Base-by-base conservation (phyloP, 1,140 invertebrate species). In the Procambarus clarkii region DNA sequence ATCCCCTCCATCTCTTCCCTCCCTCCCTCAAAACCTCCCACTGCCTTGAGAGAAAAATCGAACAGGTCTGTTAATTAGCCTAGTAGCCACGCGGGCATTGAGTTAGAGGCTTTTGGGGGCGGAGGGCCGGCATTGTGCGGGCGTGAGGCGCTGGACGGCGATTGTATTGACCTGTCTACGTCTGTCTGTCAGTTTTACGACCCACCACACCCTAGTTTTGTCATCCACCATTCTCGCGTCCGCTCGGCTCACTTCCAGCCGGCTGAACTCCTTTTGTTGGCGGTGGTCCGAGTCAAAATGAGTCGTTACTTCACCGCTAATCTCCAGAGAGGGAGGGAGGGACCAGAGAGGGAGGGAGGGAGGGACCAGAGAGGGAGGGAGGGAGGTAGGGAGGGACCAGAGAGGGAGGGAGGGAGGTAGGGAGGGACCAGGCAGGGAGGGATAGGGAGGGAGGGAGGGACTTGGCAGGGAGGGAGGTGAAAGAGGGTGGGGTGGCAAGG, bases 161-260 rank as follows among this genome's bases (percentile, higher is more conserved):
- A 78, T 46, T 86, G 89, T 91, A 91, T 91, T 91, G 89, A 91
- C 89, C 83, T 91, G 89, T 91, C 89, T 85, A 91, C 89, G 89
- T 85, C 81, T 91, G 89, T 91, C 89, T 91, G 89, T 91, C 89
- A 91, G 74, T 34, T 91, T 91, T 91, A 91, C 89, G 89, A 91
- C n/a, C 89, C 89, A 85, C 76, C 89, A 91, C 89, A 91, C 89
- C 83, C 89, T 64, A 91, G 89, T 91, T 91, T 91, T 91, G 89
- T 91, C 89, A 91, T 69, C 82, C 89, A 58, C 89, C 89, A 91
- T 91, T 91, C 89, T 86, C 76, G 82, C 74, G 89, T 91, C 89
- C 69, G 81, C 74, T 69, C 76, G 82, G 71, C 74, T 91, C 54
- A 74, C 89, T 91, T 91, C 89, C 89, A 85, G 50, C 58, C 83